These are phyloP conservation scores for Struthidea cinerea DNA, from an alignment of 2,113 vertebrate species.

Conservation along the genomic window DNA sequence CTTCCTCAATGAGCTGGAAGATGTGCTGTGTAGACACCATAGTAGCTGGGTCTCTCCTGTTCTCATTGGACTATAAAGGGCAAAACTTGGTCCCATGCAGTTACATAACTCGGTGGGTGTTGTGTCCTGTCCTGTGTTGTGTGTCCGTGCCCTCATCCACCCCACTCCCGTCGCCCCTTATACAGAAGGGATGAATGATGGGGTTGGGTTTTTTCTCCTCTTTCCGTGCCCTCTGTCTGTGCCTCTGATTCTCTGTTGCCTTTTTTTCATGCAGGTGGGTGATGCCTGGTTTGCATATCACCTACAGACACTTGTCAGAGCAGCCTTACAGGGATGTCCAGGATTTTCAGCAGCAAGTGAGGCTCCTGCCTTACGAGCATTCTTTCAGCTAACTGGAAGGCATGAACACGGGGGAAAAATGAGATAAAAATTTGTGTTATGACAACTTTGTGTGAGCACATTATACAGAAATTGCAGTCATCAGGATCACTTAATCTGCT, in stretches of 20 bases:
- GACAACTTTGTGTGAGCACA: not conserved
- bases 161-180: rapidly evolving
- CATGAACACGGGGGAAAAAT: not conserved
- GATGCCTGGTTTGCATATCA: not conserved
- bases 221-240: not conserved
- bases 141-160: not conserved
- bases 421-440: not conserved
- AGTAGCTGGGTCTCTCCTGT: not conserved
- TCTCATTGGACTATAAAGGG: not conserved
- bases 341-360: not conserved
- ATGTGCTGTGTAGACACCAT: not conserved
- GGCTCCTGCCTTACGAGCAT: not conserved
- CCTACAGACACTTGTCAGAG: not conserved
- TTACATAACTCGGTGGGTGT: not conserved
- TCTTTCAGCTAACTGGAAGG: not conserved
- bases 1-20: not conserved
- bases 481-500: not conserved
- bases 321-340: not conserved
- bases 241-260: not conserved
- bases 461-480: not conserved
- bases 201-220: not conserved
- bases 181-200: not conserved
- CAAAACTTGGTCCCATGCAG: not conserved
- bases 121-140: not conserved
- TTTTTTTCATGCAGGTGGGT: not conserved